Base-by-base conservation (phyloP, 2,888 invertebrate species). In the Eupithecia exiguata region DNA sequence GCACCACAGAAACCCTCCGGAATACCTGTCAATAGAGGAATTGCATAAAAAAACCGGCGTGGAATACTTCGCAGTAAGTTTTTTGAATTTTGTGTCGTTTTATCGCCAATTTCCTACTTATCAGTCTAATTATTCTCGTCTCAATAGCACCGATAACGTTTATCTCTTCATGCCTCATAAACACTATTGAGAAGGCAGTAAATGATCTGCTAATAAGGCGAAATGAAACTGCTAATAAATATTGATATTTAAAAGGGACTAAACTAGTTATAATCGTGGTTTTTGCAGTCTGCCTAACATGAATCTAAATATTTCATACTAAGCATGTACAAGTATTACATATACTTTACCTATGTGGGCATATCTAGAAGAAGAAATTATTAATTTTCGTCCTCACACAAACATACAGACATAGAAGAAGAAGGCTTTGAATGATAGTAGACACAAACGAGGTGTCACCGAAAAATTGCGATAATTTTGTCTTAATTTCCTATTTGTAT, bases 61-160 rank as follows among this genome's bases (percentile, higher is more conserved):
- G 14, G 97, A 98, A 91, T 97, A 98, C 92, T 98, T 97, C 90
- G 94, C 96, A 93, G 98, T 98, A 95, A 92, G 92, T 88, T 75
- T 71, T 43, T 43, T 7, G 35, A 67, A 30, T 38, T 6, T 30
- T 35, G 5, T 43, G 0, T 66, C 12, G 16, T 65, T 49, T 65
- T 68, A 72, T 68, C 72, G 10, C 35, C 62, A 67, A 49, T 67
- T 38, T 14, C 14, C 18, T 53, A 18, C 46, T 36, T 68, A 71
- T 43, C 67, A 21, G 63, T 3, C 6, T 58, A 63, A 71, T 68
- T 70, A 40, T 30, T 62, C 36, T 70, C 62, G 49, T 38, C 43
- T 62, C 9, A 69, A 21, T 58, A 49, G 21, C 36, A 58, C 58
- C 30, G 58, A 69, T 69, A 58, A 62, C 30, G 18, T 35, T 62